Conservation (phyloP, 2,113 vertebrate species). For the Nestor notabilis region DNA sequence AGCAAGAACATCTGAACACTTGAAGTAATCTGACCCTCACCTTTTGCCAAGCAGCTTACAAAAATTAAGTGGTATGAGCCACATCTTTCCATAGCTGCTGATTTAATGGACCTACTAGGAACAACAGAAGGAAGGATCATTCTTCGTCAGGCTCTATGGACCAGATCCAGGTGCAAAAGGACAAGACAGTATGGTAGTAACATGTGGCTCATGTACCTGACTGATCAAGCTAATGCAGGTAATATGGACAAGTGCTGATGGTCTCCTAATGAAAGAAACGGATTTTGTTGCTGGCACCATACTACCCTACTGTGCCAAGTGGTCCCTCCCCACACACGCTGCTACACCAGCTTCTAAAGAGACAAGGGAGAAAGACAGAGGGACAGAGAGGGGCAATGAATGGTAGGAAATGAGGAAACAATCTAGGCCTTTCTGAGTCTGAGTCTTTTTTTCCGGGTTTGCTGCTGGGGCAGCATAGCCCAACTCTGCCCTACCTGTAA, state of each 20-base stretch:
- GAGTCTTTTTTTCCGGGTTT: not conserved
- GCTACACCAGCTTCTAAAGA: not conserved
- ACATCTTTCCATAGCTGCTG: not conserved
- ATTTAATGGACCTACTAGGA: not conserved
- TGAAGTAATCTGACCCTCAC: not conserved
- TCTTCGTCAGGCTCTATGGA: not conserved
- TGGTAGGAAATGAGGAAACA: not conserved
- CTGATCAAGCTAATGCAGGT: not conserved
- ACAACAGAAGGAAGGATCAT: not conserved
- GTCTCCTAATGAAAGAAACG: not conserved
- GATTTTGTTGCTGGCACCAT: not conserved
- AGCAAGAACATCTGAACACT: not conserved
- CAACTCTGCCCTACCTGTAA: slow-evolving; percentile 19
- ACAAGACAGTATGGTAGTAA: not conserved
- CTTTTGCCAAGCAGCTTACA: not conserved
- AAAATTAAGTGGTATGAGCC: not conserved
- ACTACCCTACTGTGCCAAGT: not conserved
- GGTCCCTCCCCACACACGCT: fast-evolving
- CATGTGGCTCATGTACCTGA: not conserved
- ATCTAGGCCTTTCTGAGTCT: not conserved
- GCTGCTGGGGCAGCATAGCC: not conserved
- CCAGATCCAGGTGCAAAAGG: not conserved
- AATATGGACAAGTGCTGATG: not conserved
- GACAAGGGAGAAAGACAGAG: not conserved
- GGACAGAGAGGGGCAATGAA: not conserved